Conservation (phyloP, 2,888 invertebrate species). For the Catocala nupta region DNA sequence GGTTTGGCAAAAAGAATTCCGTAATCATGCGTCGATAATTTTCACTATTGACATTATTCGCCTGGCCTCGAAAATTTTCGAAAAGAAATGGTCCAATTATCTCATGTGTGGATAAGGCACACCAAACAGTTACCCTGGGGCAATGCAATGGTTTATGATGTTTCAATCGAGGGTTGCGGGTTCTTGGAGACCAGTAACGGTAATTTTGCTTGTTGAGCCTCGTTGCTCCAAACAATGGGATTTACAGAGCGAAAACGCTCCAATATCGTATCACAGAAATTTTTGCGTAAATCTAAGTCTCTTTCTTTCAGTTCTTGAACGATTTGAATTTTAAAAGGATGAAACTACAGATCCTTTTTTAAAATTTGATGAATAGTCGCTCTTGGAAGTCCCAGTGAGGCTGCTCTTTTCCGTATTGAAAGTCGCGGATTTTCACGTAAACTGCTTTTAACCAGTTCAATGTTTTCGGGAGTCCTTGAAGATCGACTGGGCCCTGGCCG, state of each 20-base stretch:
- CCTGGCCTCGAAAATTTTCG: slow-evolving; percentile 3
- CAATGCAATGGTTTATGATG: slow-evolving; percentile 30
- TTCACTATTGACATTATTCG: background rate
- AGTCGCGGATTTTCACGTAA: slow-evolving; percentile 27
- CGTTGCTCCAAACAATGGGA: background rate
- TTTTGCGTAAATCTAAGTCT: no score
- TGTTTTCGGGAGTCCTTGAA: slow-evolving; percentile 29
- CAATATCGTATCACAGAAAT: slow-evolving; percentile 7
- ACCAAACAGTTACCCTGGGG: slow-evolving; percentile 11
- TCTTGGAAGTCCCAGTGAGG: slow-evolving; percentile 29
- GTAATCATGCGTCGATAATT: slow-evolving; percentile 23
- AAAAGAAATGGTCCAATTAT: slow-evolving; percentile 8
- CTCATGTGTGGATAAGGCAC: slow-evolving; percentile 2
- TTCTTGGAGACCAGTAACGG: slow-evolving; percentile 22
- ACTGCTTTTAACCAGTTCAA: slow-evolving; percentile 22
- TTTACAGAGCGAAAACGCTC: background rate
- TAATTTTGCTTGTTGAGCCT: background rate
- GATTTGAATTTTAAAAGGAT: no score
- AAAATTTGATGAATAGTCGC: no score
- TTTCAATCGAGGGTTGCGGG: slow-evolving; percentile 24
- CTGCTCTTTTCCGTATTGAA: slow-evolving; percentile 28
- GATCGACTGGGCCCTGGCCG: no score
- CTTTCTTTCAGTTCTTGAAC: no score
- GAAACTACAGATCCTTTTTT: no score
- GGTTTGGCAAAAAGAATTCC: slow-evolving; percentile 26